These are phyloP conservation scores for Cyclopterus lumpus DNA, from an alignment of 2,797 vertebrate species.

Conservation along the genomic window DNA sequence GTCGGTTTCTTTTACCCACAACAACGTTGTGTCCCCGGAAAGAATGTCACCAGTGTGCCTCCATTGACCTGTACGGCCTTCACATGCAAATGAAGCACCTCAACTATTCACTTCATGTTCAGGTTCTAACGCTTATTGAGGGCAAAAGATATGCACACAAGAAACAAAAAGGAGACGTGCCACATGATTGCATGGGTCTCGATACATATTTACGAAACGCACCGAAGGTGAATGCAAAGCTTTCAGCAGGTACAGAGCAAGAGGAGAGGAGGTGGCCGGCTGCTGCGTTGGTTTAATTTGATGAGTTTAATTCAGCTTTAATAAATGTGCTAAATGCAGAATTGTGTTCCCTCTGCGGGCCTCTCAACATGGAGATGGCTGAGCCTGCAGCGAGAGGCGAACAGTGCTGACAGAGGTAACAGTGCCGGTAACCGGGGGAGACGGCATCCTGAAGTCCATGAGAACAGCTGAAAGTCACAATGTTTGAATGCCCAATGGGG, in stretches of 20 bases:
- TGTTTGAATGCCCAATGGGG: no score
- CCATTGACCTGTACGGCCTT: not conserved
- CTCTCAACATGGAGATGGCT: no score
- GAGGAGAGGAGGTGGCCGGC: not conserved
- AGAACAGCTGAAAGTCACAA: no score
- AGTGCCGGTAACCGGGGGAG: no score
- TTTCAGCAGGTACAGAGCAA: not conserved
- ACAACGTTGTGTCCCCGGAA: not conserved
- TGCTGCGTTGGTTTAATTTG: not conserved
- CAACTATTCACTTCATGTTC: not conserved
- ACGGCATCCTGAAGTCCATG: no score
- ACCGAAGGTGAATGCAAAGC: not conserved
- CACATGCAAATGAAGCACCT: not conserved
- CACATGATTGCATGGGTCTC: no score
- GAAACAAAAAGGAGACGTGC: no score
- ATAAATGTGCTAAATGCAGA: not conserved
- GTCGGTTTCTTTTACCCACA: not conserved
- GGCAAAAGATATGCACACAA: no score
- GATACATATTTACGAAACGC: not conserved
- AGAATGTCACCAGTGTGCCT: not conserved
- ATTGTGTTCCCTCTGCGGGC: not conserved
- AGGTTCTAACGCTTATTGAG: not conserved
- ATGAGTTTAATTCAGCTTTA: constrained; percentile 3
- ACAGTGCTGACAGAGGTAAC: not conserved
- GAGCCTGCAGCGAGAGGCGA: no score